Evolutionary conservation across 2,888 invertebrate genomes (phyloP).

Genomic region (Orgyia antiqua): DNA sequence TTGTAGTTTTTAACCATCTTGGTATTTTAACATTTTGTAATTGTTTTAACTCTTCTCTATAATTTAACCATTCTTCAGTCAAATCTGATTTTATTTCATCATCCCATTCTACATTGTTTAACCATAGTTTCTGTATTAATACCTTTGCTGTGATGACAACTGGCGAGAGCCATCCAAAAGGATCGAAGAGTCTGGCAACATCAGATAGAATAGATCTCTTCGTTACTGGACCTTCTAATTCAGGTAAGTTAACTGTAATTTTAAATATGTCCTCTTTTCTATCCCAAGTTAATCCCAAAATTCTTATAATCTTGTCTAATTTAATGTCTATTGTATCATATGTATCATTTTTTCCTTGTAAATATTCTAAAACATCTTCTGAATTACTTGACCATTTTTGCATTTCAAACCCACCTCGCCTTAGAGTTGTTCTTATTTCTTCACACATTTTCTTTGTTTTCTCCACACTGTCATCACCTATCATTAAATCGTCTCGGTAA

Average conservation of each 20-base stretch:
- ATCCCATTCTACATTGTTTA: background rate
- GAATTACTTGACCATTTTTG: too few relatives aligned
- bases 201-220: background rate
- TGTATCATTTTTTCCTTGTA: background rate
- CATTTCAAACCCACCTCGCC: too few relatives aligned
- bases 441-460: too few relatives aligned
- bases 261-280: background rate
- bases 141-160: background rate
- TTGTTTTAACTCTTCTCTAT: background rate
- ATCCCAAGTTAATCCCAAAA: background rate
- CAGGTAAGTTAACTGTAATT: background rate
- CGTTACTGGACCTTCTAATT: too few relatives aligned
- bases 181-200: background rate
- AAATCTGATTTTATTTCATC: too few relatives aligned
- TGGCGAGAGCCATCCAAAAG: background rate
- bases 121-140: background rate
- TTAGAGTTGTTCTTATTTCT: too few relatives aligned
- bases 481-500: too few relatives aligned
- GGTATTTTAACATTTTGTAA: background rate
- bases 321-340: background rate
- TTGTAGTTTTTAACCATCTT: background rate
- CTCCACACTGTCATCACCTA: too few relatives aligned
- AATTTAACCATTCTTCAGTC: too few relatives aligned
- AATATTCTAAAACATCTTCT: too few relatives aligned
- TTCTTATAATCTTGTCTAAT: background rate